Conservation (phyloP, 1,140 invertebrate genomes). For the Melitaea cinxia region DNA sequence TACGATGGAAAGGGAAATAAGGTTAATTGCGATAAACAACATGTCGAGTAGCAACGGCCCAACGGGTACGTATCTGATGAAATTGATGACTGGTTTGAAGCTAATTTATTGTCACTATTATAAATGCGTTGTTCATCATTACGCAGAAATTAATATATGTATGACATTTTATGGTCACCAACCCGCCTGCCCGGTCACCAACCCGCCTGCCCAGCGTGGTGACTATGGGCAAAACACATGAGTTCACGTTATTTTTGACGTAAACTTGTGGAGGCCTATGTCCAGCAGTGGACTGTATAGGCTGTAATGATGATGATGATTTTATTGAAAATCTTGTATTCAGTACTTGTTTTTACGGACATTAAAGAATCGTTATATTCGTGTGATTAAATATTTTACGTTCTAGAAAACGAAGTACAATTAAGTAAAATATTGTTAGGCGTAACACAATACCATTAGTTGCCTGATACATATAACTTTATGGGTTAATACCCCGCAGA, state of each 20-base stretch:
- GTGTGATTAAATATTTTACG: too few species aligned
- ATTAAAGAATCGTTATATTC: background rate
- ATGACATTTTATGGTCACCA: background rate
- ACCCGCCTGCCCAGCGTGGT: too few species aligned
- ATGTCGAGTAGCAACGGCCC: constrained; percentile 21
- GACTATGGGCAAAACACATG: too few species aligned
- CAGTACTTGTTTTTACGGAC: background rate
- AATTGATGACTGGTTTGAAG: constrained; percentile 27
- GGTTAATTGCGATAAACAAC: constrained; percentile 46
- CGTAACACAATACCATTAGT: constrained; percentile 52
- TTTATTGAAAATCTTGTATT: background rate
- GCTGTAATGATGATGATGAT: background rate
- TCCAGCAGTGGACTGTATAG: too few species aligned
- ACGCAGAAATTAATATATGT: too few species aligned
- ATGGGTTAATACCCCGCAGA: constrained; percentile 57
- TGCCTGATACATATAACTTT: constrained; percentile 44
- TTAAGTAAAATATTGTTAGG: background rate
- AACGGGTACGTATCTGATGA: constrained; percentile 11
- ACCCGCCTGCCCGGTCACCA: too few species aligned
- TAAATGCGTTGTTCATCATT: background rate
- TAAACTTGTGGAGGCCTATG: too few species aligned
- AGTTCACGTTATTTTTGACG: too few species aligned
- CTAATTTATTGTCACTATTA: background rate
- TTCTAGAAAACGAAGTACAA: background rate
- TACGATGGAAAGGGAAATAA: constrained; percentile 37